phyloP scores from a whole-genome alignment of 1,140 invertebrate species.

The Acyrthosiphon pisum region DNA sequence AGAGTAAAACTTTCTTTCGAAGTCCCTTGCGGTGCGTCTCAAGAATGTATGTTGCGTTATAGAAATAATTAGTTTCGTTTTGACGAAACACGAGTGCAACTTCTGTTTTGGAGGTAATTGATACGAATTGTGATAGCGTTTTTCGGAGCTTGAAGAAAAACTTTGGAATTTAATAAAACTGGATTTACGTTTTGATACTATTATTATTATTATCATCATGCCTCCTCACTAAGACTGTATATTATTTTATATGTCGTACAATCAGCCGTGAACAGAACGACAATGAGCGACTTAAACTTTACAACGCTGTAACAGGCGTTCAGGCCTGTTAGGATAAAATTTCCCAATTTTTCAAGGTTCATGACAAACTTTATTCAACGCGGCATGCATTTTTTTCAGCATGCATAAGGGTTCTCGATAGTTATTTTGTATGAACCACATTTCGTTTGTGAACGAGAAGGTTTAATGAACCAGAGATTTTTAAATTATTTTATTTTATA shows the following conservation, averaged over 20 bases:
- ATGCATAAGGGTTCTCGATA: background rate
- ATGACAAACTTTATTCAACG: background rate
- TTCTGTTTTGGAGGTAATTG: conserved; percentile 15
- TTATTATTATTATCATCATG: background rate
- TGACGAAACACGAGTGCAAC: background rate
- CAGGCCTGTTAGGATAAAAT: background rate
- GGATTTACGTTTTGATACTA: background rate
- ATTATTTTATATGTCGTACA: background rate
- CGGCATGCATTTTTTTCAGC: background rate
- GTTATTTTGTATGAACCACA: background rate
- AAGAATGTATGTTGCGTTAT: background rate
- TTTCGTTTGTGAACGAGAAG: background rate
- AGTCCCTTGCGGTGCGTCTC: background rate
- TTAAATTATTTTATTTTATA: background rate
- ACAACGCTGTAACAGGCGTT: background rate
- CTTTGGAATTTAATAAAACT: conserved; percentile 1
- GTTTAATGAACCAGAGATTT: background rate
- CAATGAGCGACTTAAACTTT: background rate
- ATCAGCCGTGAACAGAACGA: background rate
- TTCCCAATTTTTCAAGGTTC: background rate
- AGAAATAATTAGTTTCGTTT: background rate
- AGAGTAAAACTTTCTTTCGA: background rate
- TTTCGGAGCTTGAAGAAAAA: background rate
- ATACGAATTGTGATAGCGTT: conserved; percentile 15
- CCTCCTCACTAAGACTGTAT: background rate